Evolutionary conservation across 2,113 vertebrate species (phyloP).

Genomic region (Acrocephalus kingi): DNA sequence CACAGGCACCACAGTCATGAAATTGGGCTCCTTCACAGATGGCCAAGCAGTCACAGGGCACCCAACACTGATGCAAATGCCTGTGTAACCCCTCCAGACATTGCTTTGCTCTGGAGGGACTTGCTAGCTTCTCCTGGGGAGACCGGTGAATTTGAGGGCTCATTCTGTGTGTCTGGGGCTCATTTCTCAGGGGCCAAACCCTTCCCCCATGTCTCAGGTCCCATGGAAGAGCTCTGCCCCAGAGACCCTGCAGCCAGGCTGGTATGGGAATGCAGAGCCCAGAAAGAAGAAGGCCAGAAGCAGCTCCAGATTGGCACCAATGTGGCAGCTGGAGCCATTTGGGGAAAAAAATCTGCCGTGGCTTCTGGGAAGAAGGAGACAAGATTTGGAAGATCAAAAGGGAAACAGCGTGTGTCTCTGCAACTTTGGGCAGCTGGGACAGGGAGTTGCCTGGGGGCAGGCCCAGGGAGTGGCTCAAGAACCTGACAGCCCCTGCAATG

Average conservation of each 20-base stretch:
- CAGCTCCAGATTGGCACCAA: not conserved
- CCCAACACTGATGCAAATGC: rapidly evolving
- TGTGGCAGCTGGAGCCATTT: not conserved
- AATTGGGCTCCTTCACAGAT: not conserved
- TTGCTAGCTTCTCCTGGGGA: not conserved
- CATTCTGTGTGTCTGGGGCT: not conserved
- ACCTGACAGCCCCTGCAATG: not conserved
- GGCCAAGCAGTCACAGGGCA: not conserved
- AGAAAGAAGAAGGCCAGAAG: not conserved
- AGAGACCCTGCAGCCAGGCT: not conserved
- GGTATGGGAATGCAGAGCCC: not conserved
- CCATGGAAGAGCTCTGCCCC: not conserved
- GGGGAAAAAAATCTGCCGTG: not conserved
- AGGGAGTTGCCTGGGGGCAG: not conserved
- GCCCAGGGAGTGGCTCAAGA: not conserved
- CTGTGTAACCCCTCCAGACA: rapidly evolving
- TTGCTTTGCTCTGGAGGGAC: not conserved
- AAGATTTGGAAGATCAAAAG: not conserved
- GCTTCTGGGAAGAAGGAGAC: not conserved
- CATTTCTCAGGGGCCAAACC: not conserved
- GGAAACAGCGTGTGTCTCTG: not conserved
- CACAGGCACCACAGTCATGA: rapidly evolving
- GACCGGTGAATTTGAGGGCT: not conserved
- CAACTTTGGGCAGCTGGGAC: not conserved
- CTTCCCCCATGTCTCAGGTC: not conserved